Percentiles rank a stretch among this genome's conserved stretches.
phyloP scores from a whole-genome alignment of 2,113 vertebrate genomes.

The Cebidichthys violaceus region DNA sequence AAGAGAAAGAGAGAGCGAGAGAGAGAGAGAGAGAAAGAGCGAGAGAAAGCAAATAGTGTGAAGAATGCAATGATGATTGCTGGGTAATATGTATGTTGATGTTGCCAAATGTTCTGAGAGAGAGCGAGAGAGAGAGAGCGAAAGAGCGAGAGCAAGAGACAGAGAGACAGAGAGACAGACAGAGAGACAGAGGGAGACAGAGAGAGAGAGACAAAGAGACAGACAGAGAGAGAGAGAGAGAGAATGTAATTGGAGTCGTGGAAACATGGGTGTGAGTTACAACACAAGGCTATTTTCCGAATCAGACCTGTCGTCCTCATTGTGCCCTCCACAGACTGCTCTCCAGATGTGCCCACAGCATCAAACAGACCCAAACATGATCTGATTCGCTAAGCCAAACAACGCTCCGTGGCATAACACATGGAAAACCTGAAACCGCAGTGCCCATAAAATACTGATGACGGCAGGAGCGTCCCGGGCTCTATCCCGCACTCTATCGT shows the following conservation, averaged over 20 bases:
- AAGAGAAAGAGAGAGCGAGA: too few relatives aligned
- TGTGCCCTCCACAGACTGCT: conserved; percentile 17
- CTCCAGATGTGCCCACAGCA: conserved; percentile 30
- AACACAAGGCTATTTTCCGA: conserved; percentile 20
- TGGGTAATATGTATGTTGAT: too few relatives aligned
- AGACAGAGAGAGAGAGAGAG: background rate
- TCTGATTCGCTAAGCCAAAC: conserved; percentile 7
- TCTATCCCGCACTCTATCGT: background rate
- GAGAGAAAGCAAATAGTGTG: too few relatives aligned
- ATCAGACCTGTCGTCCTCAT: conserved; percentile 29
- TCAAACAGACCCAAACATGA: conserved; percentile 31
- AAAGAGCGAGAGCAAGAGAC: background rate
- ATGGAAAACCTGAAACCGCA: conserved; percentile 19
- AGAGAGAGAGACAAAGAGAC: background rate
- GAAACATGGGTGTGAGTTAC: conserved; percentile 9
- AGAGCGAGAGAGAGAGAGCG: too few relatives aligned
- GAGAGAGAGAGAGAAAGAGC: too few relatives aligned
- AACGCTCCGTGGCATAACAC: background rate
- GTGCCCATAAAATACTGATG: background rate
- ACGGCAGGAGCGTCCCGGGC: background rate
- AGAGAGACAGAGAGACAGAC: background rate
- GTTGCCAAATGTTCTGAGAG: too few relatives aligned
- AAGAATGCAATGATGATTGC: too few relatives aligned
- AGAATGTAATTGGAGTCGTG: background rate
- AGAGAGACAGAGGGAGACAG: background rate